These are phyloP conservation scores for Esperia sulphurella DNA, from an alignment of 2,888 invertebrate species.

Conservation along the genomic window DNA sequence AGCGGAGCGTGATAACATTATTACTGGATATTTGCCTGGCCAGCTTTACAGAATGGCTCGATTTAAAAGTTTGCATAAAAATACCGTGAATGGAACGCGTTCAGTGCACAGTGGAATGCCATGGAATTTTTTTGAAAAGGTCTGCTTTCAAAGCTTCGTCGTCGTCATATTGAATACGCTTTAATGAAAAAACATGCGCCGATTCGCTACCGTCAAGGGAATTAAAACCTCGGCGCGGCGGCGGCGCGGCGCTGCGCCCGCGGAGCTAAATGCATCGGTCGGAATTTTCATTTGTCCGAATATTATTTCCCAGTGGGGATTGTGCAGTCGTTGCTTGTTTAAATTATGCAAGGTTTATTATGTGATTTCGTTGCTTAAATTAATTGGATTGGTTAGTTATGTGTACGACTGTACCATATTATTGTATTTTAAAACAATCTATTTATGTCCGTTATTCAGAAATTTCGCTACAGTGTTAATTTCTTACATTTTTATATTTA, in stretches of 20 bases:
- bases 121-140: constrained; percentile 74
- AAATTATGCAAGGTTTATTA: constrained; percentile 42
- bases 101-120: constrained; percentile 63
- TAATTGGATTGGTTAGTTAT: constrained; percentile 34
- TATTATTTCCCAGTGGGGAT: constrained; percentile 63
- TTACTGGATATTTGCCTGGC: constrained; percentile 17
- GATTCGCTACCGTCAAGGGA: constrained; percentile 77
- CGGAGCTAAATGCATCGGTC: constrained; percentile 57
- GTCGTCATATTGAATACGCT: constrained; percentile 78
- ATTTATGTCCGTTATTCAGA: too few relatives aligned
- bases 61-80: constrained; percentile 49
- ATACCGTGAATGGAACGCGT: constrained; percentile 49
- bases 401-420: constrained; percentile 3
- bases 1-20: constrained; percentile 21
- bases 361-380: constrained; percentile 41
- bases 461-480: too few relatives aligned
- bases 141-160: constrained; percentile 73
- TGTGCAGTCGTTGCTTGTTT: constrained; percentile 44
- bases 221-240: constrained; percentile 61
- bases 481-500: too few relatives aligned
- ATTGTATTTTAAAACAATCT: constrained; percentile 1
- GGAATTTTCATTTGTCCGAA: constrained; percentile 73
- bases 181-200: constrained; percentile 79
- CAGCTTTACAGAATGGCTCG: constrained; percentile 27
- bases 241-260: constrained; percentile 44